Conservation (phyloP, 2,888 invertebrate species). For the Orthonychiurus folsomi region DNA sequence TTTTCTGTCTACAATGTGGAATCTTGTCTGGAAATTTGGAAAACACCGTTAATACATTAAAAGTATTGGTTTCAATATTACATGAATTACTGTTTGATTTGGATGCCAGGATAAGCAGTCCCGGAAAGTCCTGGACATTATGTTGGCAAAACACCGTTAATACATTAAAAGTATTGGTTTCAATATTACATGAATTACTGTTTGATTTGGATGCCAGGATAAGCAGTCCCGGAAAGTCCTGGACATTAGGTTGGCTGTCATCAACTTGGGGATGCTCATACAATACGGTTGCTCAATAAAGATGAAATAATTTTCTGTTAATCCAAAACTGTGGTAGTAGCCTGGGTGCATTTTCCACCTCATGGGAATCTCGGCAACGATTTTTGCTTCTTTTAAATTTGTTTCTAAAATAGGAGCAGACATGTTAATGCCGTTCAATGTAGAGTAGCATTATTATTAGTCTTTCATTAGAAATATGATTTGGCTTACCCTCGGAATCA, state of each 20-base stretch:
- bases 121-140: conserved; percentile 43
- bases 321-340: conserved; percentile 51
- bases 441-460: background rate
- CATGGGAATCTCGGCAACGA: conserved; percentile 43
- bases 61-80: no score
- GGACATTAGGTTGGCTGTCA: conserved; percentile 41
- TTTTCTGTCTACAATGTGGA: conserved; percentile 44
- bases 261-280: conserved; percentile 44
- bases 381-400: conserved; percentile 40
- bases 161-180: no score
- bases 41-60: background rate
- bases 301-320: conserved; percentile 49
- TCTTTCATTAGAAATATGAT: background rate
- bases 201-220: conserved; percentile 45
- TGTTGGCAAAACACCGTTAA: no score
- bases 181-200: background rate
- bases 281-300: conserved; percentile 49
- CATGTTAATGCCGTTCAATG: background rate
- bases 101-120: conserved; percentile 45
- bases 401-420: conserved; percentile 31
- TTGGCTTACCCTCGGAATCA: conserved; percentile 30
- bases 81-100: background rate
- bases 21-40: conserved; percentile 42
- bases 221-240: conserved; percentile 44
- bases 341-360: conserved; percentile 43